A percentile compares a stretch with the other conserved stretches of the same genome.
Conservation (phyloP, 37 sponge, comb jelly and placozoan genomes). For the Spongia lamella region DNA sequence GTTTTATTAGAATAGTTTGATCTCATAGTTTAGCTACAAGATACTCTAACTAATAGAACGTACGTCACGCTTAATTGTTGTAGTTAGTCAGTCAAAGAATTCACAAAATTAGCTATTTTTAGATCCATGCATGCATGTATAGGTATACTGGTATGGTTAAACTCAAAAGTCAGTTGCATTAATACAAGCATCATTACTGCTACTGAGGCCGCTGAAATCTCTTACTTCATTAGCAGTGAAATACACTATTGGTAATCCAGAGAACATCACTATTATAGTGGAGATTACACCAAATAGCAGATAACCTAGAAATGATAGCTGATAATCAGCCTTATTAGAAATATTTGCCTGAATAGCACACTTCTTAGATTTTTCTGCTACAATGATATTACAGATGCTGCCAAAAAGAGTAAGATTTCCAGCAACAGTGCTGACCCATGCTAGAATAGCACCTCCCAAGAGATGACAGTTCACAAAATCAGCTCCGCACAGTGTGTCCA, state of each 20-base stretch:
- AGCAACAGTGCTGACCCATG: constrained; percentile 55
- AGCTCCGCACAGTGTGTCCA: constrained; percentile 16
- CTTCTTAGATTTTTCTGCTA: constrained; percentile 51
- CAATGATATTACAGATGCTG: constrained; percentile 49
- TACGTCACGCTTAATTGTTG: too few relatives aligned
- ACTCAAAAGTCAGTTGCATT: too few relatives aligned
- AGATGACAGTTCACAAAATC: background rate
- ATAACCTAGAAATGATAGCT: constrained; percentile 38
- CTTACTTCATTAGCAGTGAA: background rate
- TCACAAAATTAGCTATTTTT: too few relatives aligned
- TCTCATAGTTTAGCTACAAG: too few relatives aligned
- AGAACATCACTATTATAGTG: constrained; percentile 34
- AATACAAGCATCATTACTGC: too few relatives aligned
- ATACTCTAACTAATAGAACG: too few relatives aligned
- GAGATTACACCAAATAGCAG: constrained; percentile 32
- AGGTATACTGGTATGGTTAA: too few relatives aligned
- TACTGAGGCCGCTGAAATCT: too few relatives aligned
- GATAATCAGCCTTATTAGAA: background rate
- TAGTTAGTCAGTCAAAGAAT: too few relatives aligned
- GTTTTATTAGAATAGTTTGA: too few relatives aligned
- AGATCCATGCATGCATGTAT: too few relatives aligned
- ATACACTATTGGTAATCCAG: constrained; percentile 47
- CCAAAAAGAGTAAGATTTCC: constrained; percentile 58
- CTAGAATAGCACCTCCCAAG: constrained; percentile 33
- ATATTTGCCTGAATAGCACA: background rate